Evolutionary conservation across 2,888 invertebrate genomes (phyloP).

Genomic region (Bombylius major): DNA sequence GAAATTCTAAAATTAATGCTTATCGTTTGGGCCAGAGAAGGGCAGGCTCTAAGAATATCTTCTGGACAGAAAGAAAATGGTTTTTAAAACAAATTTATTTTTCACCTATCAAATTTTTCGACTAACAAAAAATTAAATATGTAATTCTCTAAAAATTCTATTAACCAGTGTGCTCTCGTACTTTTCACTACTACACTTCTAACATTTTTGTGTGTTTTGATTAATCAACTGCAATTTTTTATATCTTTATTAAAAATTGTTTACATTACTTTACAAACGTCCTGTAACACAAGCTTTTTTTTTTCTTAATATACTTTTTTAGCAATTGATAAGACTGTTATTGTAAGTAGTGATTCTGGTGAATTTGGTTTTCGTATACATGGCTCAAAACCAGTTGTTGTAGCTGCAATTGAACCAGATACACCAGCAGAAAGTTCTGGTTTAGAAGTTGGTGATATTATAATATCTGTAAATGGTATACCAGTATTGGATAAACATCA

Average conservation of each 20-base stretch:
- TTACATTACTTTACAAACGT: too few relatives aligned
- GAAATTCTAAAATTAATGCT: slow-evolving; percentile 72
- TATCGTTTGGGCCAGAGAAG: slow-evolving; percentile 68
- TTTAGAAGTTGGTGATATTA: slow-evolving; percentile 86
- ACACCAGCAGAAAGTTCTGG: slow-evolving; percentile 89
- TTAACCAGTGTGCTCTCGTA: too few relatives aligned
- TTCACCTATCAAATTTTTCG: too few relatives aligned
- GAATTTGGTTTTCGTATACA: slow-evolving; percentile 94
- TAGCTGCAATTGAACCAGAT: slow-evolving; percentile 87
- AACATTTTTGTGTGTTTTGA: too few relatives aligned
- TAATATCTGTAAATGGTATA: slow-evolving; percentile 80
- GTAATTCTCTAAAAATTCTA: too few relatives aligned
- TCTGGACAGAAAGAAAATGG: slow-evolving; percentile 44
- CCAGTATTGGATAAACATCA: slow-evolving; percentile 87
- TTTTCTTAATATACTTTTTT: slow-evolving; percentile 10
- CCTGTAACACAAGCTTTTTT: too few relatives aligned
- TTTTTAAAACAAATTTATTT: slow-evolving; percentile 21
- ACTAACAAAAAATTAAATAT: too few relatives aligned
- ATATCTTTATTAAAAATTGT: too few relatives aligned
- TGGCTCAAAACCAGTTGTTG: slow-evolving; percentile 90
- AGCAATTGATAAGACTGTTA: slow-evolving; percentile 82
- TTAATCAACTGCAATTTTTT: too few relatives aligned
- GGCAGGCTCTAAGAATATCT: slow-evolving; percentile 52
- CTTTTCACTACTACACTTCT: too few relatives aligned
- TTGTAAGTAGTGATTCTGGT: slow-evolving; percentile 68